phyloP scores from a whole-genome alignment of 2,113 vertebrate genomes.

The Penelope pileata region DNA sequence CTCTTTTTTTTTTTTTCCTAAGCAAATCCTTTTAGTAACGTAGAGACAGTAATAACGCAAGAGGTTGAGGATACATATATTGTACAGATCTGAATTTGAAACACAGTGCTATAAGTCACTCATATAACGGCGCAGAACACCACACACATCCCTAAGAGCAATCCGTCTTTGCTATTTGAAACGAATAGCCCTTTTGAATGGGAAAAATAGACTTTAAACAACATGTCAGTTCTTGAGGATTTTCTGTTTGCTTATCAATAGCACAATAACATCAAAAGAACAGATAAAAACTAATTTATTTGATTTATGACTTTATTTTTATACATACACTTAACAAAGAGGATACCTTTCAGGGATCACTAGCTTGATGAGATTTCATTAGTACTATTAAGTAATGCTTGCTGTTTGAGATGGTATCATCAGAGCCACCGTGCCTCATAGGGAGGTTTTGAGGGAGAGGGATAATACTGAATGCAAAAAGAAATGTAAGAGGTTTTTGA shows the following conservation, averaged over 20 bases:
- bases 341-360: neutral
- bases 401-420: neutral
- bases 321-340: neutral
- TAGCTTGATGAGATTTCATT: slow-evolving; percentile 3
- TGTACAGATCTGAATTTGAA: neutral
- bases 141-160: neutral
- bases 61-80: neutral
- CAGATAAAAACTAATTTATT: neutral
- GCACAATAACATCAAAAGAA: neutral
- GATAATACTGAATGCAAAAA: neutral
- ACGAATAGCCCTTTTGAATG: neutral
- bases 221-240: neutral
- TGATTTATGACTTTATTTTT: neutral
- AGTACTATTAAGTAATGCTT: neutral
- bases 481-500: neutral
- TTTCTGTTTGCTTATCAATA: neutral
- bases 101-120: fast-evolving
- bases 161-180: neutral
- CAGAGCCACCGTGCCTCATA: neutral
- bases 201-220: neutral
- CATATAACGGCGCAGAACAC: neutral
- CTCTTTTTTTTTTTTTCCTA: neutral
- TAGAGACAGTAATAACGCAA: neutral
- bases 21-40: neutral
- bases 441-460: neutral